Percentiles rank a stretch among this genome's conserved stretches.
These are phyloP conservation scores for Echinarachnius parma DNA, from an alignment of 53 echinoderm and acorn worm genomes.

Conservation along the genomic window DNA sequence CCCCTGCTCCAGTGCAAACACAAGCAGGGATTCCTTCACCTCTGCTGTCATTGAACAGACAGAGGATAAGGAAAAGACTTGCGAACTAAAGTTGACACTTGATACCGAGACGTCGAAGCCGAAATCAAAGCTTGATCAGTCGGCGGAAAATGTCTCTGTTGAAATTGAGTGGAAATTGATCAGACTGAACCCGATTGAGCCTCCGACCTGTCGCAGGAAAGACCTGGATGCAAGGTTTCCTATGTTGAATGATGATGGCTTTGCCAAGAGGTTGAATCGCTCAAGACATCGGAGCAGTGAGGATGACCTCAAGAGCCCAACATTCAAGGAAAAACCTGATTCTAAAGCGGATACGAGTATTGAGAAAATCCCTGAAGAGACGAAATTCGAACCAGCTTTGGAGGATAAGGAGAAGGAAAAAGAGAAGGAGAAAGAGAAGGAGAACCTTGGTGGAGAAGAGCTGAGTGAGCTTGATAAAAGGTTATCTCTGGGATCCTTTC, in stretches of 20 bases:
- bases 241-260: slow-evolving; percentile 44
- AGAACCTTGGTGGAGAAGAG: slow-evolving; percentile 15
- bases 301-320: slow-evolving; percentile 51
- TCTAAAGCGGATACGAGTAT: not conserved
- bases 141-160: slow-evolving; percentile 50
- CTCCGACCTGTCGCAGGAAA: slow-evolving; percentile 50
- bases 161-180: slow-evolving; percentile 89
- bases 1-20: slow-evolving; percentile 36
- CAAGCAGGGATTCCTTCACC: slow-evolving; percentile 36
- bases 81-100: slow-evolving; percentile 20
- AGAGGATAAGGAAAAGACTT: slow-evolving; percentile 51
- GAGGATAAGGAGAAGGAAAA: slow-evolving; percentile 4
- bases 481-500: slow-evolving; percentile 27
- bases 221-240: slow-evolving; percentile 58
- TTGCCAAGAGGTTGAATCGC: slow-evolving; percentile 48
- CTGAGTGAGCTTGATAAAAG: slow-evolving; percentile 36
- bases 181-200: slow-evolving; percentile 60
- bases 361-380: slow-evolving; percentile 14
- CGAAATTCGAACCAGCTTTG: not conserved
- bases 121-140: slow-evolving; percentile 30
- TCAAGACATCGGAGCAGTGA: slow-evolving; percentile 58
- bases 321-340: slow-evolving; percentile 32
- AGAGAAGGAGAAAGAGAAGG: slow-evolving; percentile 10
- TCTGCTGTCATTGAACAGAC: slow-evolving; percentile 37
- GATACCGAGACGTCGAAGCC: slow-evolving; percentile 23